Percentiles rank a stretch among this genome's conserved stretches.
phyloP scores from a whole-genome alignment of 2,888 invertebrate genomes.

The Osedax fenrisi region DNA sequence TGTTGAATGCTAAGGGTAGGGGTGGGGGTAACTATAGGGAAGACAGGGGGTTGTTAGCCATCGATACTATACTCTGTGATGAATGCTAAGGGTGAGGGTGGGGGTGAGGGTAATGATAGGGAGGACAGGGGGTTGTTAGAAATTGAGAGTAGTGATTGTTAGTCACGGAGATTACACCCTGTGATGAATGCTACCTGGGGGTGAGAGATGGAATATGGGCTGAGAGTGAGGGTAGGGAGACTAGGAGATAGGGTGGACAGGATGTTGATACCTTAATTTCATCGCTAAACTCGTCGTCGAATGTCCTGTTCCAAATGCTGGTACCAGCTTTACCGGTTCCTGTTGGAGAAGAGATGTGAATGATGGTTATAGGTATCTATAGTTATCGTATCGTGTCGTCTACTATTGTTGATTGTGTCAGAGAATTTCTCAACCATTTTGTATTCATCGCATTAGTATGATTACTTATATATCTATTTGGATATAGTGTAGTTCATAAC shows the following conservation, averaged over 20 bases:
- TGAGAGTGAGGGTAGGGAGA: too few species aligned
- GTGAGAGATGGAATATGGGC: too few species aligned
- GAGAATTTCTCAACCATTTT: too few species aligned
- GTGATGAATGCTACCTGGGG: too few species aligned
- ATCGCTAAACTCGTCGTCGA: conserved; percentile 92
- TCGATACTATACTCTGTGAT: conserved; percentile 75
- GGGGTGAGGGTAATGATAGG: neutral
- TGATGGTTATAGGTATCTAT: too few species aligned
- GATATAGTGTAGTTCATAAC: too few species aligned
- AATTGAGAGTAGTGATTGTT: neutral
- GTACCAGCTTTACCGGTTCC: conserved; percentile 91
- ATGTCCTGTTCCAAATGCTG: conserved; percentile 89
- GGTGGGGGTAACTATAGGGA: neutral
- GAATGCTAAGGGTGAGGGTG: conserved; percentile 58
- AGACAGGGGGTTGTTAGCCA: conserved; percentile 56
- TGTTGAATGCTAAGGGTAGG: conserved; percentile 59
- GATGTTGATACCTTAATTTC: conserved; percentile 82
- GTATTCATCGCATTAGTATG: too few species aligned
- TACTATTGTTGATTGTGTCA: too few species aligned
- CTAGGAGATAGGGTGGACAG: too few species aligned
- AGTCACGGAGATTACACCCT: neutral
- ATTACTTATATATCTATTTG: too few species aligned
- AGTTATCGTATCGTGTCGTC: too few species aligned
- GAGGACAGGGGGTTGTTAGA: neutral
- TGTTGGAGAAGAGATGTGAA: conserved; percentile 37